Evolutionary conservation across 2,888 invertebrate species (phyloP).

Genomic region (Plutella xylostella): DNA sequence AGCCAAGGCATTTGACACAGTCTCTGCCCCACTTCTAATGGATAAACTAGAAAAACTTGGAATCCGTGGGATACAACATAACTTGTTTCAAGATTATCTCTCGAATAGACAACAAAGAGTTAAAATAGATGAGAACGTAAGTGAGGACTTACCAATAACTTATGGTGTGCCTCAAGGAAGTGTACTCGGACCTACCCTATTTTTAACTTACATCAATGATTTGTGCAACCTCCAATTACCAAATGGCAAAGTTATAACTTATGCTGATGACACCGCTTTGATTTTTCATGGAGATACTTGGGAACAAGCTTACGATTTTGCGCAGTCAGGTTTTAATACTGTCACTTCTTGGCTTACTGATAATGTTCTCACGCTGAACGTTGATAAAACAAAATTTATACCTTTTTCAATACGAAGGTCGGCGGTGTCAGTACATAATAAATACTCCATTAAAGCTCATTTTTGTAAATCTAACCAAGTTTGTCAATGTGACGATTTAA

Average conservation of each 20-base stretch:
- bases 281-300: neutral
- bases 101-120: neutral
- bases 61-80: constrained; percentile 9
- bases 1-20: constrained; percentile 12
- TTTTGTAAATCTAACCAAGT: neutral
- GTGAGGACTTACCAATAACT: neutral
- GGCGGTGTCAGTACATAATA: neutral
- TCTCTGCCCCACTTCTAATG: constrained; percentile 5
- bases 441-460: neutral
- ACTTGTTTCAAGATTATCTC: constrained; percentile 13
- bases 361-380: too few species aligned
- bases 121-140: neutral
- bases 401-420: neutral
- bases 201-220: constrained; percentile 2
- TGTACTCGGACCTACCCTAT: neutral
- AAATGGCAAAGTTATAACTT: neutral
- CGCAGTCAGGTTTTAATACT: neutral
- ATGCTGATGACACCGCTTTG: constrained; percentile 1
- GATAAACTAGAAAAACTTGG: constrained; percentile 8
- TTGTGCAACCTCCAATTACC: neutral
- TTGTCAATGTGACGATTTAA: too few species aligned
- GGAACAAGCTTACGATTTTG: neutral
- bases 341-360: too few species aligned
- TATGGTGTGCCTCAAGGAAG: constrained; percentile 1
- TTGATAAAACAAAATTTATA: too few species aligned